Evolutionary conservation across 2,113 vertebrate species (phyloP).

Genomic region (Petrocephalus microphthalmus): DNA sequence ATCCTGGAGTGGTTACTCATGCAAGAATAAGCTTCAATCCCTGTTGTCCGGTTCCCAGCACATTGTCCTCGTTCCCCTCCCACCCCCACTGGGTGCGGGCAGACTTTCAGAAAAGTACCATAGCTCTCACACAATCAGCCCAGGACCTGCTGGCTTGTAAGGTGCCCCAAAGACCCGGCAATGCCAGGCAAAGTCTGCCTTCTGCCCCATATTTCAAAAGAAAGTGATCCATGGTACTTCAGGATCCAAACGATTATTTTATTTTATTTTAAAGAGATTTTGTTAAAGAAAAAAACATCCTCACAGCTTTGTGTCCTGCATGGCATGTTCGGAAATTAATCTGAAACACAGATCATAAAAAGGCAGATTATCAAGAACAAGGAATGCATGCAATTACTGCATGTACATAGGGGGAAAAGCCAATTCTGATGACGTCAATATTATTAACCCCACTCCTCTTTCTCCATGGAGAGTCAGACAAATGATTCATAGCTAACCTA

Average conservation of each 20-base stretch:
- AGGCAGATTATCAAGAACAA: not conserved
- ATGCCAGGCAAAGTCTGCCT: not conserved
- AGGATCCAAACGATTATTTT: not conserved
- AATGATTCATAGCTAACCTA: not conserved
- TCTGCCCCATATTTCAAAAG: not conserved
- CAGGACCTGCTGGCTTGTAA: not conserved
- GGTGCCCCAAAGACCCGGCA: not conserved
- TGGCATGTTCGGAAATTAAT: not conserved
- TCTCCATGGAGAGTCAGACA: not conserved
- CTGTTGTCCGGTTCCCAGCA: not conserved
- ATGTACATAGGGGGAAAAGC: not conserved
- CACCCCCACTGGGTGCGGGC: not conserved
- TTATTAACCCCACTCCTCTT: not conserved
- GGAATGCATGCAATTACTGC: not conserved
- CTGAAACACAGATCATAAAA: not conserved
- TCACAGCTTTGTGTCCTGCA: not conserved
- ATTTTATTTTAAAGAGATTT: not conserved
- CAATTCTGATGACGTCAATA: not conserved
- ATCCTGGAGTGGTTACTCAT: conserved; percentile 12
- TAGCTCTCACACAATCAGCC: not conserved
- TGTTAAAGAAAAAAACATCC: not conserved
- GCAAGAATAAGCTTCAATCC: conserved; percentile 1
- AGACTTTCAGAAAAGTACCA: not conserved
- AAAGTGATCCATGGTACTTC: not conserved
- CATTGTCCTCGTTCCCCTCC: not conserved